Base-by-base conservation (phyloP, 23 tunicate species). In the Clavelina lepadiformis region DNA sequence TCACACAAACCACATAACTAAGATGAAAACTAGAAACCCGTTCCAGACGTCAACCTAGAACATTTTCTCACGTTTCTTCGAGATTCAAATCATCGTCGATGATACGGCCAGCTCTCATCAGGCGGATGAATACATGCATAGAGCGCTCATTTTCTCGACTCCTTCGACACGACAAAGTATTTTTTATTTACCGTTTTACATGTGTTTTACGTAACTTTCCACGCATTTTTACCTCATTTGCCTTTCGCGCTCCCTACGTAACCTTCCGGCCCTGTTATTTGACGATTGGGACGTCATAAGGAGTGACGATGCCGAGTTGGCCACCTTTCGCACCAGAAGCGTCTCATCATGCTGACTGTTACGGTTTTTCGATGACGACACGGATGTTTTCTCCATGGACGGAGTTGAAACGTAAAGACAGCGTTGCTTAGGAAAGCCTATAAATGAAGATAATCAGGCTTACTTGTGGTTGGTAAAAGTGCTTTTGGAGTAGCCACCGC, bases 111-210 rank as follows among this genome's bases (percentile, higher is more conserved):
- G 67, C 84, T 68, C 46, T 69, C 75, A 78, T 68, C n/a, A 78
- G 50, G 3, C 75, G 68, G 45, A 78, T 78, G 35, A 68, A 78
- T 31, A 78, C 84, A 33, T 78, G 84, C 46, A 78, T 46, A 11
- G 80, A 69, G 34, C 58, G 55, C 15, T 68, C 41, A 61, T 68
- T 61, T 27, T 68, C 51, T 11, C 18, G 28, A 33, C 67, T n/a
- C n/a, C 6, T 33, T 56, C 15, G 30, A 26, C 28, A n/a, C n/a
- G n/a, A n/a, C n/a, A n/a, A n/a, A n/a, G n/a, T n/a, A n/a, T n/a
- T n/a, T n/a, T 15, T 44, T 44, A 15, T 44, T 11, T 44, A 11
- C 15, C 11, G 15, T 11, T 44, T 44, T 44, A 15, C 15, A 44
- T 11, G 13, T 11, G 13, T 11, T 44, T 44, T 11, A 44, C 15